Evolutionary conservation across 2,113 vertebrate genomes (phyloP).

Genomic region (Trogon surrucura): DNA sequence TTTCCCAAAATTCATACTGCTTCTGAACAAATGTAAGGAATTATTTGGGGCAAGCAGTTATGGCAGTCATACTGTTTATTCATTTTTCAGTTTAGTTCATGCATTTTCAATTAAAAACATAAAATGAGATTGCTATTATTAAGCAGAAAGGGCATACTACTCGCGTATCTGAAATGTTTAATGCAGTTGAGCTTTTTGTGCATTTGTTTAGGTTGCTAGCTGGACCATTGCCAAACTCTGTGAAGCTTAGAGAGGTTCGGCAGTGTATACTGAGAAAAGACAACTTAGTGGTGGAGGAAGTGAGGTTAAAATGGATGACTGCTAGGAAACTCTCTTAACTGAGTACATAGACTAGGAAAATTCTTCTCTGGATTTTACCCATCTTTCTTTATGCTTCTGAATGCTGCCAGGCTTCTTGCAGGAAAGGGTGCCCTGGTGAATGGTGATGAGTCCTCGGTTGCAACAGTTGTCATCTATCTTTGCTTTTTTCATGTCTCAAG

Average conservation of each 20-base stretch:
- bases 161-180: background rate
- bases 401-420: background rate
- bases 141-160: background rate
- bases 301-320: background rate
- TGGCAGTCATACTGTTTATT: background rate
- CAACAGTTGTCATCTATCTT: background rate
- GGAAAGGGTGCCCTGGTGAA: background rate
- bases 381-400: background rate
- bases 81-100: background rate
- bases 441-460: background rate
- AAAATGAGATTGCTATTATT: background rate
- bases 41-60: background rate
- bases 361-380: background rate
- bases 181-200: background rate
- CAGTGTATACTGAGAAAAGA: background rate
- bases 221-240: background rate
- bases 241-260: background rate
- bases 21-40: slow-evolving; percentile 18
- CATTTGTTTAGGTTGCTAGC: background rate
- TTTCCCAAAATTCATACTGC: slow-evolving; percentile 53
- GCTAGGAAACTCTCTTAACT: background rate
- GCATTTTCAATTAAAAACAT: background rate
- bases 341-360: background rate
- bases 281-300: background rate
- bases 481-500: background rate